A percentile compares a stretch with the other conserved stretches of the same genome.
These are phyloP conservation scores for Peromyscus maniculatus DNA, from an alignment of 2,113 vertebrate species.

Conservation along the genomic window DNA sequence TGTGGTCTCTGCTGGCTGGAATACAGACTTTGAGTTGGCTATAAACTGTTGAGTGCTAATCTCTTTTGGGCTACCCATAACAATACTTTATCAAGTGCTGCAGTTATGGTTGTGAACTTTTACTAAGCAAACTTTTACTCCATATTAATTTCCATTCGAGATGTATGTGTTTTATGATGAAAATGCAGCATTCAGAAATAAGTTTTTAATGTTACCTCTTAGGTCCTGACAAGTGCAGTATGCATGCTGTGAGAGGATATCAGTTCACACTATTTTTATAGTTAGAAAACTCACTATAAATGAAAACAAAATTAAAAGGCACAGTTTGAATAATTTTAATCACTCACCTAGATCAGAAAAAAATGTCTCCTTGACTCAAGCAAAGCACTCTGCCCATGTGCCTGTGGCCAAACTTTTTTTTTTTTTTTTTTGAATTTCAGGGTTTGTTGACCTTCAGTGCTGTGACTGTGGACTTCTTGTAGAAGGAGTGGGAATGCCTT, in stretches of 20 bases:
- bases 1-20: background rate
- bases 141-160: background rate
- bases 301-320: background rate
- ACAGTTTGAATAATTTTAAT: background rate
- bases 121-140: background rate
- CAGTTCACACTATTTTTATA: background rate
- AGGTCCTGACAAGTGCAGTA: background rate
- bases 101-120: background rate
- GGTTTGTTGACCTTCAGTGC: background rate
- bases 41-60: background rate
- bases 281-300: background rate
- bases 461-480: background rate
- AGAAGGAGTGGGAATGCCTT: background rate
- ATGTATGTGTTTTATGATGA: background rate
- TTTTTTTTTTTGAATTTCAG: background rate
- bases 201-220: background rate
- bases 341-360: background rate
- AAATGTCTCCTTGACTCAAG: background rate
- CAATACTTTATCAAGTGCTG: background rate
- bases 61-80: background rate
- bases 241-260: background rate
- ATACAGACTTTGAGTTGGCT: background rate
- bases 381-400: background rate
- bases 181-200: background rate
- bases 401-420: background rate